Evolutionary conservation across 2,797 vertebrate species (phyloP).

Genomic region (Tapera naevia): DNA sequence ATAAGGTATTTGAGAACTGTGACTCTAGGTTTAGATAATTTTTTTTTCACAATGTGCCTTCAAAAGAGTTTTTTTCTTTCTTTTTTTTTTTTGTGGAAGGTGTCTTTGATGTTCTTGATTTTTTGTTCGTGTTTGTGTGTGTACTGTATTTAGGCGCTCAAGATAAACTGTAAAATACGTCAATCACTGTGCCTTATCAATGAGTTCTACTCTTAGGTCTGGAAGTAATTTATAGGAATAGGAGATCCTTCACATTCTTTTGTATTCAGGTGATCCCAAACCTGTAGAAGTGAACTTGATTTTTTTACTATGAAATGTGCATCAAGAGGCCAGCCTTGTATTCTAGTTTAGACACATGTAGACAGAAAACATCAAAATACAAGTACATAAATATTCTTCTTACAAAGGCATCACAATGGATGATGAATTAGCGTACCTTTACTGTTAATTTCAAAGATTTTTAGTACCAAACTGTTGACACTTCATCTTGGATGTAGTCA

Average conservation of each 20-base stretch:
- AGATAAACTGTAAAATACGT: neutral
- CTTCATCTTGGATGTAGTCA: neutral
- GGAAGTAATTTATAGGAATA: neutral
- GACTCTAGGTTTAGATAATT: too few relatives aligned
- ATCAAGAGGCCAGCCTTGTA: neutral
- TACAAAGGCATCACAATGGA: neutral
- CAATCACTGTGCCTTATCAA: neutral
- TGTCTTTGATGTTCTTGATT: neutral
- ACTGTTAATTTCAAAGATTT: neutral
- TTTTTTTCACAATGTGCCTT: neutral
- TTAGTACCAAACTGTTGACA: neutral
- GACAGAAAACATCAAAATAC: neutral
- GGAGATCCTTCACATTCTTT: neutral
- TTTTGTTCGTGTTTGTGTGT: too few relatives aligned
- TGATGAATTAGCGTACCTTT: neutral
- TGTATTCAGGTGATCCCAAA: neutral
- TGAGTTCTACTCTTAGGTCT: neutral
- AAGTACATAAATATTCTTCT: neutral
- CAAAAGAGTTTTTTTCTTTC: accelerated
- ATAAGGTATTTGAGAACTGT: neutral
- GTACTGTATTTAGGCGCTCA: neutral
- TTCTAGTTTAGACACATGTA: neutral
- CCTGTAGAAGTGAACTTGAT: neutral
- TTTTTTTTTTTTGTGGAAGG: accelerated
- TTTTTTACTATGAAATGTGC: neutral